Base-by-base conservation (phyloP, 2,113 vertebrate species). In the Aptenodytes forsteri region DNA sequence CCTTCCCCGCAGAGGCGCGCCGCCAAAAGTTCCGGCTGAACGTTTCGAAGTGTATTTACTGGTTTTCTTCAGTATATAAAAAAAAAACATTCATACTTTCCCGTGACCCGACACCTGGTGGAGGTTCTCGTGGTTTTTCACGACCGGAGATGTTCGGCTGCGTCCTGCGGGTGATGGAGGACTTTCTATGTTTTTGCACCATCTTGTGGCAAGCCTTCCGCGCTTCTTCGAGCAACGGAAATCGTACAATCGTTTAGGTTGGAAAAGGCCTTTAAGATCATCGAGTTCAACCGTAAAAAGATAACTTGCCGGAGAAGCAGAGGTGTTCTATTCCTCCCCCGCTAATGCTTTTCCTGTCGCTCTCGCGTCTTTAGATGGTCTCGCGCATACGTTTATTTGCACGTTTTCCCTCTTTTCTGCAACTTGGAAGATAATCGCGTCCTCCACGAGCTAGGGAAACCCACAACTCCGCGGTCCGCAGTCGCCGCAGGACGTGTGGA, bases 91-190 rank as follows among this genome's bases (percentile, higher is more conserved):
- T 44, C 6, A 4, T 23, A 2, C 36, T 54, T 78, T 93, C 38
- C 8, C 8, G 34, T 92, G 49, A 44, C 25, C 91, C 92, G 96
- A 97, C 98, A 97, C 69, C 97, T 98, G 87, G 96, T 96, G 97
- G 97, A 96, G 70, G 50, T 84, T 91, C 44, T 84, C 5, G 1
- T 54, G 19, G 0, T 11, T 16, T 47, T 54, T 55, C 49, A 7
- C 32, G 10, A 17, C 26, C 6, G 23, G 23, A 25, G 20, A 22
- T 11, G 4, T 42, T 61, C 1, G 10, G 3, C 36, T 40, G 19
- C 22, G 21, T 42, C 10, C 42, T 14, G 23, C 2, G 14, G 29
- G 6, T 13, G 19, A 13, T 5, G 26, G 29, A 21, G 47, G 59
- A 94, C 91, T 88, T 44, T 30, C 73, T 97, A 34, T 94, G 59